Conservation (phyloP, 2,797 vertebrate species). For the Neosilurus hyrtlii region DNA sequence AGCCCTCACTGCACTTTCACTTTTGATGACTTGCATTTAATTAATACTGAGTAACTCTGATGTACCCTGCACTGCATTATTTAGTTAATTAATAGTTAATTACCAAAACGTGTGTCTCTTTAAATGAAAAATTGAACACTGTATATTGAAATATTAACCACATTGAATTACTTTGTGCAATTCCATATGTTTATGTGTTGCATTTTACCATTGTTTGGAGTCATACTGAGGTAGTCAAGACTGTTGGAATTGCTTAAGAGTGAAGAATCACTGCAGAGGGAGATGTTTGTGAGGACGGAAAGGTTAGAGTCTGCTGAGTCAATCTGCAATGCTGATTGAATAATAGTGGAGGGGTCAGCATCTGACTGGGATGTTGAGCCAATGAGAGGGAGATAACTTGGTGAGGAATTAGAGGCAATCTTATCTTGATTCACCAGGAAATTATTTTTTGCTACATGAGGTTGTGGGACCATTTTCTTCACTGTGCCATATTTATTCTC, state of each 20-base stretch:
- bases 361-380: slow-evolving; percentile 34
- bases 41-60: neutral
- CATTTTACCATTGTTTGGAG: slow-evolving; percentile 44
- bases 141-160: neutral
- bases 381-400: slow-evolving; percentile 26
- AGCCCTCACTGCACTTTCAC: too few relatives aligned
- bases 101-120: neutral
- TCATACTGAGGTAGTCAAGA: slow-evolving; percentile 45
- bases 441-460: slow-evolving; percentile 17
- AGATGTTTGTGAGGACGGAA: slow-evolving; percentile 44
- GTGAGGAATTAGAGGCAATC: slow-evolving; percentile 24
- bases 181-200: neutral
- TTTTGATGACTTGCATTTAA: too few relatives aligned
- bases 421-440: slow-evolving; percentile 24
- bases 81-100: neutral
- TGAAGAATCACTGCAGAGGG: slow-evolving; percentile 38
- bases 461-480: slow-evolving; percentile 40
- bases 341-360: slow-evolving; percentile 18
- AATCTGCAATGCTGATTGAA: slow-evolving; percentile 41
- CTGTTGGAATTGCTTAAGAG: slow-evolving; percentile 42
- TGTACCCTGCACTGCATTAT: neutral
- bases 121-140: neutral
- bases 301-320: slow-evolving; percentile 46
- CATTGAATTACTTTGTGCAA: neutral
- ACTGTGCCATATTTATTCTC: slow-evolving; percentile 57